Evolutionary conservation across 2,797 vertebrate genomes (phyloP).

Genomic region (Mormyrus proboscirostris): DNA sequence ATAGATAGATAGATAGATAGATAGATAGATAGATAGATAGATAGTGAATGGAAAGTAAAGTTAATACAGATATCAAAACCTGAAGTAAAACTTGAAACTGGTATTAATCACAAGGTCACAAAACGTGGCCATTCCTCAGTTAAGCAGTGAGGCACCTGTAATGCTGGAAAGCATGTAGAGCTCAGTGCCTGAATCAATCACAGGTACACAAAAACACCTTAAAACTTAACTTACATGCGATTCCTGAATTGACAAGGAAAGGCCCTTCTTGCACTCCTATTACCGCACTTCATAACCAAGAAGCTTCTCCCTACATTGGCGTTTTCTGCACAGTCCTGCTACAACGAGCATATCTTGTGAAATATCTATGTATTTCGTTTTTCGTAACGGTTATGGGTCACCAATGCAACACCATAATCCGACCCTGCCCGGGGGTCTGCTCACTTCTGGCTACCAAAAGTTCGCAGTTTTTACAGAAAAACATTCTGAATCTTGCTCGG

Average conservation of each 20-base stretch:
- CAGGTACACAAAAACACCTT: neutral
- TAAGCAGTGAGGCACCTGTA: neutral
- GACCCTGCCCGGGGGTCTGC: neutral
- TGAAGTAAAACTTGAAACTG: neutral
- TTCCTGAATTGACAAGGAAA: neutral
- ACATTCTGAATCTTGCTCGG: neutral
- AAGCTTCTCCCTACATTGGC: neutral
- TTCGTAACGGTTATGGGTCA: neutral
- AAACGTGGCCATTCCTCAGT: neutral
- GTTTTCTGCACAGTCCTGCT: neutral
- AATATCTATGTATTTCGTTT: neutral
- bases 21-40: neutral
- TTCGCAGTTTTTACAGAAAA: neutral
- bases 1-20: too few relatives aligned
- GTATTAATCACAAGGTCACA: neutral
- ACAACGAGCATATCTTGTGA: neutral
- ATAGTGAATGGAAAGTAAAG: neutral
- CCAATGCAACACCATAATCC: neutral
- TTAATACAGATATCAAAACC: neutral
- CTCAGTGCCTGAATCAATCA: neutral
- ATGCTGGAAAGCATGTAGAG: neutral
- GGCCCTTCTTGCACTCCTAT: neutral
- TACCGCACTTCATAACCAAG: neutral
- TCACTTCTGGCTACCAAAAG: neutral
- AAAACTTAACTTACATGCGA: neutral